Base-by-base conservation (phyloP, 2,113 vertebrate genomes). In the Pitta sordida region DNA sequence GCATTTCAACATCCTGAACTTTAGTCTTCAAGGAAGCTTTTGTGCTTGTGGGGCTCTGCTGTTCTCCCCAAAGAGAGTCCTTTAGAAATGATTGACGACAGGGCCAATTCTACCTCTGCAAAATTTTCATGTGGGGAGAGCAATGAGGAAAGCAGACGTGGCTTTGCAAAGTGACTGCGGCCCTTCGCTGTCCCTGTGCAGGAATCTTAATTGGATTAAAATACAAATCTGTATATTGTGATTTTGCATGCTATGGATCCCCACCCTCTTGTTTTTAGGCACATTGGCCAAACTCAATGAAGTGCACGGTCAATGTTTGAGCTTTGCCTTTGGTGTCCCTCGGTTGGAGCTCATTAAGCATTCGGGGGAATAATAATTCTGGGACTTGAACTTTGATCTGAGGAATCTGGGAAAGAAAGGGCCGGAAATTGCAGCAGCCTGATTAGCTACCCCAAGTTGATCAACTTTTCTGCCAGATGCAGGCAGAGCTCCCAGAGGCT, bases 361-460 rank as follows among this genome's bases (percentile, higher is more conserved):
- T 93, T 96, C 43, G 90, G 94, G 59, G 94, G 96, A 93, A 96
- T 96, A 94, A 96, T 96, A 95, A 96, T 96, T 97, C 95, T 87
- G 68, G 75, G 92, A 78, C 90, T 94, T 96, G 87, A 95, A 95
- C 96, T 97, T 97, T 97, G 96, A 97, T 97, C 97, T 96, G 95
- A 96, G 95, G 95, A 94, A 97, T 95, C 91, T 87, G 78, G 94
- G 95, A 95, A 96, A 97, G 97, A 97, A 96, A 97, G 93, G 97
- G 94, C 94, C 94, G 95, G 96, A 97, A 97, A 97, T 96, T 95
- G 96, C 90, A 88, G 88, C 95, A 70, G 94, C 71, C 96, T 96
- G 96, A 97, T 97, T 96, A 97, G 97, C 93, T 95, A 94, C 94
- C 92, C 94, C 95, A 94, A 96, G 90, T 94, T 96, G 96, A 97